Evolutionary conservation across 2,113 vertebrate species (phyloP).

Genomic region (Phaethornis superciliosus): DNA sequence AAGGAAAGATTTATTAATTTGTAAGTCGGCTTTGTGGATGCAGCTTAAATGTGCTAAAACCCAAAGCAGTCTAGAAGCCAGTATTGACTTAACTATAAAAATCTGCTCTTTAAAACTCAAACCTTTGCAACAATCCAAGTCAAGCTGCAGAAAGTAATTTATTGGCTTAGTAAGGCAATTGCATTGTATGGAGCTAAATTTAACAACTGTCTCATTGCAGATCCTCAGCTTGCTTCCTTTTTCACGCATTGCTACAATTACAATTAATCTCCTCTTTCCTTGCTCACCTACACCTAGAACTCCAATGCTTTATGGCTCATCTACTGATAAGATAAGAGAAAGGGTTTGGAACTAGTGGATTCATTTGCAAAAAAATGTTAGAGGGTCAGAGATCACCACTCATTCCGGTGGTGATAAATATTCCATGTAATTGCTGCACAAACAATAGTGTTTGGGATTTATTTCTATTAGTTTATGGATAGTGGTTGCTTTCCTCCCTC

Average conservation of each 20-base stretch:
- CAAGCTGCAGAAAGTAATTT: not conserved
- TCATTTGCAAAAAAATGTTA: slow-evolving; percentile 15
- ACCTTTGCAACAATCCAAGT: slow-evolving; percentile 6
- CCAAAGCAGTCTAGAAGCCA: slow-evolving; percentile 13
- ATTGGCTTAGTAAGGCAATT: not conserved
- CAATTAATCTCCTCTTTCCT: not conserved
- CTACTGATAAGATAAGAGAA: not conserved
- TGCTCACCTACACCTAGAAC: not conserved
- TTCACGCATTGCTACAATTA: slow-evolving; percentile 15
- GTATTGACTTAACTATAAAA: slow-evolving; percentile 28
- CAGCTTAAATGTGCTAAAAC: slow-evolving; percentile 32
- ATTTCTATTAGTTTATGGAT: slow-evolving; percentile 34
- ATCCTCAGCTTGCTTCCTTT: slow-evolving; percentile 6
- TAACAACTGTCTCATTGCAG: not conserved
- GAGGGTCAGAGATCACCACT: slow-evolving; percentile 35
- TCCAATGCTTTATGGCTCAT: not conserved
- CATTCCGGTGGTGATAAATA: slow-evolving; percentile 18
- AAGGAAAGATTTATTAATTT: slow-evolving; percentile 60
- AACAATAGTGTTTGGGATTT: slow-evolving; percentile 43
- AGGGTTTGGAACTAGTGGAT: slow-evolving; percentile 33
- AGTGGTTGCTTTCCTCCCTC: not conserved
- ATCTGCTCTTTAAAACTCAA: slow-evolving; percentile 5
- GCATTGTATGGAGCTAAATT: not conserved
- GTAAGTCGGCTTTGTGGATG: slow-evolving; percentile 47
- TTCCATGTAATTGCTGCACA: slow-evolving; percentile 32